Evolutionary conservation across 37 sponge, comb jelly and placozoan species (phyloP).

Genomic region (Ephydatia muelleri): DNA sequence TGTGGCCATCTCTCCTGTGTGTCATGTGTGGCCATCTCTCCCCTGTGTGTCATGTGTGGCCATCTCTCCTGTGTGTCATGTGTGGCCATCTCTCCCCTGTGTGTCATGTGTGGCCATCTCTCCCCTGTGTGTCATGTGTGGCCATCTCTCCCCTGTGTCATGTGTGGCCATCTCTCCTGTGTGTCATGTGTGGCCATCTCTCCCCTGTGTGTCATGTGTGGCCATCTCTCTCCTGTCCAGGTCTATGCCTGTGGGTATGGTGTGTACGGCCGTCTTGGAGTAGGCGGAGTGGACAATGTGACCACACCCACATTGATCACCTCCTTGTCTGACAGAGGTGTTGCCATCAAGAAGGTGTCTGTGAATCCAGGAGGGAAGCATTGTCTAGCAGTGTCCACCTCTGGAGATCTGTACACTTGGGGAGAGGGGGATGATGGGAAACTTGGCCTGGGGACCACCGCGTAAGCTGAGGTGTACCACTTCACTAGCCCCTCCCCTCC

Average conservation of each 20-base stretch:
- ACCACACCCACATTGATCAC: conserved; percentile 62
- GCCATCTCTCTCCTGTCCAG: conserved; percentile 19
- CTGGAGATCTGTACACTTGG: conserved; percentile 92
- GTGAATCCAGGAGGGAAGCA: conserved; percentile 92
- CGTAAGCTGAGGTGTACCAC: conserved; percentile 42
- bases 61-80: no score
- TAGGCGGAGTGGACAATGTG: conserved; percentile 76
- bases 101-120: no score
- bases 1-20: conserved; percentile 11
- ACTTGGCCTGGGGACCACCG: conserved; percentile 81
- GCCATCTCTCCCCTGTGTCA: neutral
- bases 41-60: no score
- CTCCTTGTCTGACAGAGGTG: conserved; percentile 53
- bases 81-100: neutral
- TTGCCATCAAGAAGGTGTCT: conserved; percentile 78
- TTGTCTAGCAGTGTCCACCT: conserved; percentile 80
- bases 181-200: neutral
- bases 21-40: conserved; percentile 84
- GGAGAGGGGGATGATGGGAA: conserved; percentile 98
- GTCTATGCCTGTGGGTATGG: conserved; percentile 93
- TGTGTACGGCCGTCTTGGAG: conserved; percentile 88
- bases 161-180: neutral
- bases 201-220: no score
- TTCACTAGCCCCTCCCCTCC: neutral
- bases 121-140: no score